A percentile compares a stretch with the other conserved stretches of the same genome.
Evolutionary conservation across 2,888 invertebrate species (phyloP).

Genomic region (Boloria euphrosyne): DNA sequence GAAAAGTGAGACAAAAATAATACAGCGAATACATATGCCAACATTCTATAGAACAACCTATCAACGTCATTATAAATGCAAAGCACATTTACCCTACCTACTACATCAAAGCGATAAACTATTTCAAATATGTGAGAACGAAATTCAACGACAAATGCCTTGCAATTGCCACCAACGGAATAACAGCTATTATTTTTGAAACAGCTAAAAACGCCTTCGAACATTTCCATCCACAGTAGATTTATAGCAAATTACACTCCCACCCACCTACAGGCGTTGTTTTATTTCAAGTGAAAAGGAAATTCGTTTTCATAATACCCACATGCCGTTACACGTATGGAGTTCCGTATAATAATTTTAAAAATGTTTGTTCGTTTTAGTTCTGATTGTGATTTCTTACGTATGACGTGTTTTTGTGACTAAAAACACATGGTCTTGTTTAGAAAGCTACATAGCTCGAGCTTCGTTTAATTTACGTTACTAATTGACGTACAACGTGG

Average conservation of each 20-base stretch:
- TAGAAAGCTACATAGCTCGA: not conserved
- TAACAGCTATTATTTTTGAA: constrained; percentile 40
- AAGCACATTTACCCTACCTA: constrained; percentile 4
- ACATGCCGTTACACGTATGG: constrained; percentile 27
- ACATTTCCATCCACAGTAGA: constrained; percentile 67
- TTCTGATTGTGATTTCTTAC: not conserved
- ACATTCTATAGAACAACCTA: not conserved
- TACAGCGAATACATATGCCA: too few species aligned
- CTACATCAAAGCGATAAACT: constrained; percentile 23
- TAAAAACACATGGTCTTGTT: not conserved
- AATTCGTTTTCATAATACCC: constrained; percentile 54
- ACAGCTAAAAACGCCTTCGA: constrained; percentile 64
- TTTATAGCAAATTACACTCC: constrained; percentile 77
- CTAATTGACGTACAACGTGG: too few species aligned
- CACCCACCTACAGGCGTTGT: constrained; percentile 66
- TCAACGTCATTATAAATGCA: not conserved
- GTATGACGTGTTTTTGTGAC: too few species aligned
- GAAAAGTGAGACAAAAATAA: too few species aligned
- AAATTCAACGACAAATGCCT: constrained; percentile 28
- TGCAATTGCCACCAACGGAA: constrained; percentile 25
- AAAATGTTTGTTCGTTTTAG: not conserved
- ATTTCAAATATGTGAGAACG: constrained; percentile 30
- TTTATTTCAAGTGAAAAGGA: constrained; percentile 62
- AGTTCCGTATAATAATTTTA: constrained; percentile 4
- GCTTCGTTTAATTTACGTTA: not conserved